Conservation (phyloP, 2,888 invertebrate genomes). For the Mythimna impura region DNA sequence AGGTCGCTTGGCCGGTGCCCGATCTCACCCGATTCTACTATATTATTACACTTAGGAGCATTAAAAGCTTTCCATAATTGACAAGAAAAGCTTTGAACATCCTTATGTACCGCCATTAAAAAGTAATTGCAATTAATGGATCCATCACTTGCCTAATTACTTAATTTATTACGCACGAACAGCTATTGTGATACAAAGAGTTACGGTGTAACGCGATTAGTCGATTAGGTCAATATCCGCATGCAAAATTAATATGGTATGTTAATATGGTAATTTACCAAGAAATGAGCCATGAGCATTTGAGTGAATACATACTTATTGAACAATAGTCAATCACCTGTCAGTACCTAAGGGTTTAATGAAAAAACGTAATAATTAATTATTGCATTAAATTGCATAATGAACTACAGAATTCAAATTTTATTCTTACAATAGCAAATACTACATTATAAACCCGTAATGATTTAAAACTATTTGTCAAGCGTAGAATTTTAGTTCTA, state of each 20-base stretch:
- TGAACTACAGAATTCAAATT: conserved; percentile 10
- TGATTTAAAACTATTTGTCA: conserved; percentile 12
- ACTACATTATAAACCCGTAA: background rate
- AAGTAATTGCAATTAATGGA: conserved; percentile 33
- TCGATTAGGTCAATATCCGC: conserved; percentile 51
- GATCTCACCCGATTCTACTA: conserved; percentile 76
- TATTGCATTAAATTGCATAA: conserved; percentile 19
- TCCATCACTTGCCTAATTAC: conserved; percentile 52
- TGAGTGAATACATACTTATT: background rate
- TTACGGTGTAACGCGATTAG: conserved; percentile 36
- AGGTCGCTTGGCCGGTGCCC: conserved; percentile 79
- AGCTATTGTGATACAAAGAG: conserved; percentile 35
- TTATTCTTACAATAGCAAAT: background rate
- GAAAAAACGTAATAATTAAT: conserved; percentile 18
- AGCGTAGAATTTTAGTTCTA: background rate
- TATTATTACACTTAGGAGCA: conserved; percentile 68
- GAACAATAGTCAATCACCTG: background rate
- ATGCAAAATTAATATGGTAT: conserved; percentile 28
- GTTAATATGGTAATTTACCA: conserved; percentile 15
- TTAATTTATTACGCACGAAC: conserved; percentile 46
- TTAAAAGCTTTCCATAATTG: conserved; percentile 61
- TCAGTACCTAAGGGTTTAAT: background rate
- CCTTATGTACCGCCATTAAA: conserved; percentile 56
- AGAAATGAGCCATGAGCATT: conserved; percentile 21
- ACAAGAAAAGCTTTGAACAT: conserved; percentile 67